Evolutionary conservation across 2,888 invertebrate species (phyloP).

Genomic region (Mesorhabditis belari): DNA sequence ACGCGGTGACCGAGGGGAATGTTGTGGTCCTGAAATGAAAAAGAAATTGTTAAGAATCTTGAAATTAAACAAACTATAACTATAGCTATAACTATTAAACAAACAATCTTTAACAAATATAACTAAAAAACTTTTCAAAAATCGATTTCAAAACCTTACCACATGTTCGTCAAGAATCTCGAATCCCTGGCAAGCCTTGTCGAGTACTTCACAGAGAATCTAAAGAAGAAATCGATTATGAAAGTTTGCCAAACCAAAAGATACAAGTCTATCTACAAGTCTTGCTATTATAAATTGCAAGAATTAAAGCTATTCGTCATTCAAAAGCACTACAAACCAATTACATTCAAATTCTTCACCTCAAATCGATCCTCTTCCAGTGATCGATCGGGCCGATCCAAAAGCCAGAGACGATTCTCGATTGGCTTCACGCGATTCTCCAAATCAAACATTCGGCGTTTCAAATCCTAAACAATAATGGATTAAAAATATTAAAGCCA

Average conservation of each 20-base stretch:
- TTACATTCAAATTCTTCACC: no score
- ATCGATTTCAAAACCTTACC: slow-evolving; percentile 11
- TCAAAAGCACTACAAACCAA: no score
- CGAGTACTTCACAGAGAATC: slow-evolving; percentile 42
- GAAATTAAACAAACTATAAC: slow-evolving; percentile 1
- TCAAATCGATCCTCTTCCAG: slow-evolving; percentile 31
- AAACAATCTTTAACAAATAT: not conserved
- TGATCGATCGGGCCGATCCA: slow-evolving; percentile 25
- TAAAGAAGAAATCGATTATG: slow-evolving; percentile 17
- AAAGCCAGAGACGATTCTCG: slow-evolving; percentile 23
- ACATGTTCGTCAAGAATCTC: slow-evolving; percentile 46
- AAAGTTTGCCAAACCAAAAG: not conserved
- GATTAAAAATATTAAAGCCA: not conserved
- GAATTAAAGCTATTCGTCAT: no score
- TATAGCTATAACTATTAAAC: not conserved
- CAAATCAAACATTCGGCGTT: slow-evolving; percentile 30
- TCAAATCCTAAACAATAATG: slow-evolving; percentile 22
- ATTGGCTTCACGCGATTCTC: slow-evolving; percentile 35
- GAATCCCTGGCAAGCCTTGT: slow-evolving; percentile 43
- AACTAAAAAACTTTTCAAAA: not conserved
- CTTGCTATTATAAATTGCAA: no score
- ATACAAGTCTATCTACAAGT: slow-evolving; percentile 1
- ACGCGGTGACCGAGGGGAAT: slow-evolving; percentile 38
- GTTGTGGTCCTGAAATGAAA: slow-evolving; percentile 26
- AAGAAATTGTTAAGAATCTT: no score